These are phyloP conservation scores for Alethe castanea DNA, from an alignment of 2,113 vertebrate species.

Conservation along the genomic window DNA sequence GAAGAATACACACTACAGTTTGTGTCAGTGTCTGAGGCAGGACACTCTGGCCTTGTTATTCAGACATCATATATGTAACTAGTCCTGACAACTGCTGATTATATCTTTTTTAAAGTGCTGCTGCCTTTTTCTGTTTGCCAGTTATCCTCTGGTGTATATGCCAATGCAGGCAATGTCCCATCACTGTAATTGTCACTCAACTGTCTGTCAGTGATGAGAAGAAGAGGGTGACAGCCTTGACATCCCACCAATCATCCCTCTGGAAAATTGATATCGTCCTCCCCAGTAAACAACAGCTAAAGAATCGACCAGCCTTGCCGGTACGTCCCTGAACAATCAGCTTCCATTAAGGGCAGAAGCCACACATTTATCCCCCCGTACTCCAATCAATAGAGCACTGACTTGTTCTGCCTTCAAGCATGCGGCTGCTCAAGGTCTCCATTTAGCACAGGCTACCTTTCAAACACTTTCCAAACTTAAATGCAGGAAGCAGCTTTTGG, in stretches of 20 bases:
- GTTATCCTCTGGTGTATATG: conserved; percentile 79
- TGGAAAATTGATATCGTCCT: conserved; percentile 83
- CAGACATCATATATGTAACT: conserved; percentile 77
- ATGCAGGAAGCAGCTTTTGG: neutral
- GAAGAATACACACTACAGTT: neutral
- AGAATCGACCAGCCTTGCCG: conserved; percentile 75
- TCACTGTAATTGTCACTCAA: conserved; percentile 77
- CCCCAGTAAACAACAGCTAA: conserved; percentile 81
- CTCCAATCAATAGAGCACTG: conserved; percentile 72
- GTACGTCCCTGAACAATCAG: conserved; percentile 80
- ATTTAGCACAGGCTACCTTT: conserved; percentile 57
- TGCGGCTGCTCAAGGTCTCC: conserved; percentile 52
- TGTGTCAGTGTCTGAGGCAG: neutral
- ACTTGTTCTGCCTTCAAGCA: conserved; percentile 50
- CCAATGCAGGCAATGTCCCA: conserved; percentile 73
- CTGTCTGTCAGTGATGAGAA: conserved; percentile 72
- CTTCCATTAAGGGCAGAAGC: conserved; percentile 81
- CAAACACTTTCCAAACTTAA: conserved; percentile 33
- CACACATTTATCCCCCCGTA: conserved; percentile 74
- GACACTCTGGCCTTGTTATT: conserved; percentile 65
- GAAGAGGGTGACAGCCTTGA: conserved; percentile 79
- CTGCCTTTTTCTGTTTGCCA: conserved; percentile 74
- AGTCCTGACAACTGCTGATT: conserved; percentile 80
- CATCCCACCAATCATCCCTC: conserved; percentile 78
- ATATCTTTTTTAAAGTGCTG: conserved; percentile 73